These are phyloP conservation scores for Plebejus melissa DNA, from an alignment of 2,888 invertebrate species.

Conservation along the genomic window DNA sequence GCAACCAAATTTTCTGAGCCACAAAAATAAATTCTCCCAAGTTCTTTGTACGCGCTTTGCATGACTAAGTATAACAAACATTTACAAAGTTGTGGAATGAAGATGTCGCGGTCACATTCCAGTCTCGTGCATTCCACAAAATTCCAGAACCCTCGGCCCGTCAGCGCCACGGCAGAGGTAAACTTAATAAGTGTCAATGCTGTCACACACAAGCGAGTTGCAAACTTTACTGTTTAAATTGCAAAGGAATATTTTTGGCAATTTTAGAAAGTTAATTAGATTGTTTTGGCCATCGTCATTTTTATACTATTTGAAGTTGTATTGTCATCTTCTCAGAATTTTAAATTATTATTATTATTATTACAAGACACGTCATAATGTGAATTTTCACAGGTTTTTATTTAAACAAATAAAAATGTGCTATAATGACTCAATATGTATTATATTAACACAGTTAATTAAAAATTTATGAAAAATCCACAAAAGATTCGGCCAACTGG, in stretches of 20 bases:
- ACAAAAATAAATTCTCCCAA: constrained; percentile 26
- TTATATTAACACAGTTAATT: background rate
- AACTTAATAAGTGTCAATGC: constrained; percentile 57
- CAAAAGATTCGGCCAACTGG: background rate
- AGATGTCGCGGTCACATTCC: constrained; percentile 69
- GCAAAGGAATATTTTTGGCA: background rate
- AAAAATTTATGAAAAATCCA: background rate
- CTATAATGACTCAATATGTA: background rate
- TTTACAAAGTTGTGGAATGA: constrained; percentile 46
- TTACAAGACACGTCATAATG: no score
- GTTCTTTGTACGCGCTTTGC: constrained; percentile 30
- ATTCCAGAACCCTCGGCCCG: constrained; percentile 48
- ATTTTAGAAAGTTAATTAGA: background rate
- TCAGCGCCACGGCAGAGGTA: constrained; percentile 48
- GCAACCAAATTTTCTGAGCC: background rate
- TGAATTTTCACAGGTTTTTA: no score
- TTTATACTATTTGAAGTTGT: background rate
- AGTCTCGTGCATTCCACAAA: constrained; percentile 60
- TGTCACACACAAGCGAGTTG: background rate
- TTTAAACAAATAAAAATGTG: no score
- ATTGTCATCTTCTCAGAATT: background rate
- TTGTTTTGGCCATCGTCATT: background rate
- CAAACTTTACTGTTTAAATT: background rate
- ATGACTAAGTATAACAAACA: constrained; percentile 33
- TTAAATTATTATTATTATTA: background rate